Conservation (phyloP, 2,797 vertebrate genomes). For the Gorsachius magnificus region DNA sequence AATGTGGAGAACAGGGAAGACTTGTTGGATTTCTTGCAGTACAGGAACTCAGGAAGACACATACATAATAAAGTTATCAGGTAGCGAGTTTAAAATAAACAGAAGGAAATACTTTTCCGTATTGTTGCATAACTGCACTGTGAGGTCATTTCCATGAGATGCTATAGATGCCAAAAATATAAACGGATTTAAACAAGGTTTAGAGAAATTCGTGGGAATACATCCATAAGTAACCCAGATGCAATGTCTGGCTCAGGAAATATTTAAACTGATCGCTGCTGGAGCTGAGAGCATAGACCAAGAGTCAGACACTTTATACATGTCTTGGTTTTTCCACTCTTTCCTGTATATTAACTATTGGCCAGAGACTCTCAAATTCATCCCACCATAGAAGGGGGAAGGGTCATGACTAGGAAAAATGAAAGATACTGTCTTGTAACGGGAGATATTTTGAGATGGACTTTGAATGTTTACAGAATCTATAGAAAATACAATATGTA, state of each 20-base stretch:
- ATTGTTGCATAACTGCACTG: slow-evolving; percentile 14
- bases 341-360: not conserved
- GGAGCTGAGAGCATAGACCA: not conserved
- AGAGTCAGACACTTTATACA: not conserved
- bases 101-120: slow-evolving; percentile 9
- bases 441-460: not conserved
- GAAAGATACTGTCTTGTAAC: not conserved
- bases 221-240: slow-evolving; percentile 22
- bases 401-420: not conserved
- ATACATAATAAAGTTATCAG: slow-evolving; percentile 12
- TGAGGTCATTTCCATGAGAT: slow-evolving; percentile 47
- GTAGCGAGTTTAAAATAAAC: slow-evolving; percentile 51
- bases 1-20: not conserved
- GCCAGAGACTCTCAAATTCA: not conserved
- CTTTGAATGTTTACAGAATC: not conserved
- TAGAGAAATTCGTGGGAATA: slow-evolving; percentile 10
- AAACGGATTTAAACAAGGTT: slow-evolving; percentile 1
- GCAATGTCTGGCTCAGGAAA: not conserved
- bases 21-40: not conserved
- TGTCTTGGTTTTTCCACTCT: not conserved
- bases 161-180: slow-evolving; percentile 12
- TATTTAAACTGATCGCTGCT: not conserved
- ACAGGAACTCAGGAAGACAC: not conserved
- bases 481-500: not conserved
- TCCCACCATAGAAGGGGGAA: not conserved